Percentiles rank a stretch among this genome's conserved stretches.
phyloP scores from a whole-genome alignment of 2,888 invertebrate species.

The Dolichopus griseipennis region DNA sequence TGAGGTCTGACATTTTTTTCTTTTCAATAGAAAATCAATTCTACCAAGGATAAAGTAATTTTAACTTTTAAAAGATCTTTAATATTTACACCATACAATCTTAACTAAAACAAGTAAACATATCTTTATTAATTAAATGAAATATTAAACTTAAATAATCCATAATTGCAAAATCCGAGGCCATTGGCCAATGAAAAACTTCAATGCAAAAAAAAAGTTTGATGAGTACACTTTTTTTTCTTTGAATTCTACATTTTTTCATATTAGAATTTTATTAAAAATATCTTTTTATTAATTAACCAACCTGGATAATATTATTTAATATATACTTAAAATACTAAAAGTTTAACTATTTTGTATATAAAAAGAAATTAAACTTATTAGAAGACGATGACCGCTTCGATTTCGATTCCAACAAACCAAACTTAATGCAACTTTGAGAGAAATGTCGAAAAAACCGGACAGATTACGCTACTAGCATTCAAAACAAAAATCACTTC shows the following conservation, averaged over 20 bases:
- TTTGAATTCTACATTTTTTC: not conserved
- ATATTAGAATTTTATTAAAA: not conserved
- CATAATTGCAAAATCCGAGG: not conserved
- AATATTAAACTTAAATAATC: no score
- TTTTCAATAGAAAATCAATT: slow-evolving; percentile 7
- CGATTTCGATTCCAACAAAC: slow-evolving; percentile 3
- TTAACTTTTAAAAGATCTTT: not conserved
- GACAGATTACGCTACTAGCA: no score
- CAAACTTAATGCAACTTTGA: not conserved
- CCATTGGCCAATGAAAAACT: not conserved
- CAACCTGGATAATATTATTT: not conserved
- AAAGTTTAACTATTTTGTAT: not conserved
- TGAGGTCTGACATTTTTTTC: slow-evolving; percentile 13
- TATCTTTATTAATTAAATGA: no score
- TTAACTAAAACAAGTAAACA: no score
- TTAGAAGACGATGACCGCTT: slow-evolving; percentile 6
- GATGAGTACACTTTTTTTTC: slow-evolving; percentile 2
- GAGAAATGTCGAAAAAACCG: no score
- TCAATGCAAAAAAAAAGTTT: not conserved
- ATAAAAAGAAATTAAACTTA: not conserved
- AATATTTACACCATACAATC: not conserved
- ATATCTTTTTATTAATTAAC: not conserved
- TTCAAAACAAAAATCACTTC: no score
- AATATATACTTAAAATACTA: not conserved
- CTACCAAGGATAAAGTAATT: not conserved